phyloP scores from a whole-genome alignment of 2,888 invertebrate species.

The Globia sparganii region DNA sequence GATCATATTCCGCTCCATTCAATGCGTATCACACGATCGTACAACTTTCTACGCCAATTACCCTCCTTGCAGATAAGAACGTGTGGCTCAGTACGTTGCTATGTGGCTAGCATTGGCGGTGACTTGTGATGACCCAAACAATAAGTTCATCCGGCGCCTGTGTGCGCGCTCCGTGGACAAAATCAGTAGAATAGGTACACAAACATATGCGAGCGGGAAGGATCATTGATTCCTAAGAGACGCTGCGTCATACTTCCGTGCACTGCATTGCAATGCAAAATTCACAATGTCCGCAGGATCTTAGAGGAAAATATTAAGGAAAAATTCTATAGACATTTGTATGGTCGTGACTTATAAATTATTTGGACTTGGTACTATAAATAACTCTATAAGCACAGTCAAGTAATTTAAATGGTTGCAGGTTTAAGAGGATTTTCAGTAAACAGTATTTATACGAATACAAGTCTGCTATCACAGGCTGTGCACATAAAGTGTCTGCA shows the following conservation, averaged over 20 bases:
- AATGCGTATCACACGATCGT: constrained; percentile 39
- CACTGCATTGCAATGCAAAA: constrained; percentile 75
- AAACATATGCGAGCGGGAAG: constrained; percentile 68
- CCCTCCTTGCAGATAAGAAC: constrained; percentile 49
- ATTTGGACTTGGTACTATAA: neutral
- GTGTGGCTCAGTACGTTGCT: constrained; percentile 8
- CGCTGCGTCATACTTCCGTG: constrained; percentile 76
- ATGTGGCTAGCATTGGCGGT: neutral
- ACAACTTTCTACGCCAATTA: constrained; percentile 63
- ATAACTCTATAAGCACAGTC: neutral
- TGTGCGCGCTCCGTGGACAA: constrained; percentile 53
- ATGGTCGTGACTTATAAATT: neutral
- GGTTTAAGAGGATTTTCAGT: neutral
- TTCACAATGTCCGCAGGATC: constrained; percentile 53
- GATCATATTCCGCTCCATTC: constrained; percentile 68
- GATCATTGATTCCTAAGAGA: constrained; percentile 76
- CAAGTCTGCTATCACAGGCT: neutral
- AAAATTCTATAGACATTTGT: constrained; percentile 39
- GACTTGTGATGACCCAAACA: constrained; percentile 25
- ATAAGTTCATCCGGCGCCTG: constrained; percentile 11
- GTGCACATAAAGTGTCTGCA: constrained; percentile 5
- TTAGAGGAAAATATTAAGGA: constrained; percentile 31
- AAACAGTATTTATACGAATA: neutral
- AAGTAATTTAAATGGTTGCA: neutral
- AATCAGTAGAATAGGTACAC: constrained; percentile 68